Evolutionary conservation across 2,113 vertebrate species (phyloP).

Genomic region (Brachionichthys hirsutus): DNA sequence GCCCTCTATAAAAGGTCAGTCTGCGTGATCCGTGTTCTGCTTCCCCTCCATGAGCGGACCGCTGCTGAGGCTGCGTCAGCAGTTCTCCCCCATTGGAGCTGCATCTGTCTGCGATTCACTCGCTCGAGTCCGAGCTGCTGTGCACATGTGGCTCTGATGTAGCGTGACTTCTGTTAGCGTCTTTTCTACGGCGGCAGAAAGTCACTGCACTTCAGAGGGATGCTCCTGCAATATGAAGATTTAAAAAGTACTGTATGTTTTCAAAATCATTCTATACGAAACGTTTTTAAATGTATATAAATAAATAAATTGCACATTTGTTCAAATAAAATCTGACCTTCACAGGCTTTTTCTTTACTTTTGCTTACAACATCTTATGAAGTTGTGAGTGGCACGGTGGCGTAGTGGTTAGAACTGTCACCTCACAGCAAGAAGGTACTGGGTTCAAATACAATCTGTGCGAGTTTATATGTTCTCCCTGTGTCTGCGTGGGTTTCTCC

Average conservation of each 20-base stretch:
- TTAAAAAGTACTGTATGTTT: too few species aligned
- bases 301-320: background rate
- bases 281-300: too few species aligned
- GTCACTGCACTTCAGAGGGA: background rate
- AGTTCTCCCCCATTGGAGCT: constrained; percentile 21
- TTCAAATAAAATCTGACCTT: background rate
- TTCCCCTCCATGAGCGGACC: constrained; percentile 24
- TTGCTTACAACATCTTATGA: background rate
- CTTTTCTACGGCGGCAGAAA: too few species aligned
- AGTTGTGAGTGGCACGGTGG: too few species aligned
- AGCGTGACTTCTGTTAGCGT: too few species aligned
- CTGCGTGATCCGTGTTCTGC: constrained; percentile 33
- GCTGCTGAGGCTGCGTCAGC: constrained; percentile 33
- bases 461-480: too few species aligned
- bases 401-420: too few species aligned
- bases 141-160: background rate
- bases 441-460: too few species aligned
- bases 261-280: too few species aligned
- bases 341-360: background rate
- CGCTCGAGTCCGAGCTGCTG: constrained; percentile 8
- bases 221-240: background rate
- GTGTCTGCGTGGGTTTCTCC: too few species aligned
- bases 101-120: constrained; percentile 20
- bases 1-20: constrained; percentile 64
- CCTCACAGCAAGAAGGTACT: too few species aligned